Base-by-base conservation (phyloP, 2,888 invertebrate species). In the Agrochola macilenta region DNA sequence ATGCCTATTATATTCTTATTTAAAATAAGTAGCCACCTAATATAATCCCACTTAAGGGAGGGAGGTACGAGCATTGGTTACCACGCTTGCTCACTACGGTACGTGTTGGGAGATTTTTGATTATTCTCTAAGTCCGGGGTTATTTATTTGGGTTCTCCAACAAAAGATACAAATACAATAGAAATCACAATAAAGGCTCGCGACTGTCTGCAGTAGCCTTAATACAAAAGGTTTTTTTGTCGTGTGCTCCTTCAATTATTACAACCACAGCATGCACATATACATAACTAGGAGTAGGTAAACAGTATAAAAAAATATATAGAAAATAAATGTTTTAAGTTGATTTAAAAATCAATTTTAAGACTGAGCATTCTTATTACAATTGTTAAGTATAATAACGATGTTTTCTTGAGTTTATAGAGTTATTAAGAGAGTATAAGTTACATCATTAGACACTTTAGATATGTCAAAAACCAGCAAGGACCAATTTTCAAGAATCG, bases 1-100 rank as follows among this genome's bases (percentile, higher is more conserved):
- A 61, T 66, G 65, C 5, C 43, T 35, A 81, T 65, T 64, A n/a
- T 74, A 20, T 70, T 80, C 69, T 30, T 74, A 69, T 68, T 71
- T 63, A n/a, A 61, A 46, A 26, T 1, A 46, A 46, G 5, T 46
- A 39, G 39, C 12, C 5, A 1, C 20, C 26, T 60, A 17, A 58
- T 74, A 52, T 69, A 64, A 69, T 72, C 26, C 7, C 12, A 17
- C 1, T 73, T n/a, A n/a, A 30, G 68, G 17, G n/a, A 23, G 3
- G n/a, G 8, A 23, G 20, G 52, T 17, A 61, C 8, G 2, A 17
- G 12, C 20, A 23, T 26, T 54, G 46, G 14, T 30, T 64, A 17
- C 35, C 14, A 49, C 7, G 49, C 17, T n/a, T n/a, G 4, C 14
- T 26, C 1, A 39, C 9, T 17, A 12, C 39, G 39, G 39, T 43